Percentiles rank a stretch among this genome's conserved stretches.
Evolutionary conservation across 1,140 invertebrate genomes (phyloP).

Genomic region (Aphis gossypii): DNA sequence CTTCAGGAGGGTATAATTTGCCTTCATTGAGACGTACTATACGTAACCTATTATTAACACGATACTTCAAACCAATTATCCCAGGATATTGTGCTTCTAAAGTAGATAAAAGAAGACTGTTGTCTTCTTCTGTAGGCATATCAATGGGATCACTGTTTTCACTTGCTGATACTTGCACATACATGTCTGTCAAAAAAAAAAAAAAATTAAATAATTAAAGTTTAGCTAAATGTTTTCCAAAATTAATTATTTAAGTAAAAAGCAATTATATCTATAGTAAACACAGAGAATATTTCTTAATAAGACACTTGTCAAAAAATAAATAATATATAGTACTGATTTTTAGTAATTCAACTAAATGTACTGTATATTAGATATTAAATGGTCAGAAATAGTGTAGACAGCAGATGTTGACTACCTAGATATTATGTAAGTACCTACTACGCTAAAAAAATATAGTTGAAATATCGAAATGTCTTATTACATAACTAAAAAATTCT

Average conservation of each 20-base stretch:
- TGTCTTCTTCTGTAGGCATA: slow-evolving; percentile 87
- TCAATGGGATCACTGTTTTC: slow-evolving; percentile 91
- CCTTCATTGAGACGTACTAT: slow-evolving; percentile 87
- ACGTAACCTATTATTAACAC: slow-evolving; percentile 82
- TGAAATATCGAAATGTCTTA: too few species aligned
- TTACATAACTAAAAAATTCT: neutral
- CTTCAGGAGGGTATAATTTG: slow-evolving; percentile 83
- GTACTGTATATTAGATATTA: too few species aligned
- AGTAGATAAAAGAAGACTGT: slow-evolving; percentile 84
- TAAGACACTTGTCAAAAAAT: neutral
- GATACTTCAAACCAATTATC: slow-evolving; percentile 90
- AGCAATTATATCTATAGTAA: neutral
- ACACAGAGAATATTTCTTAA: too few species aligned
- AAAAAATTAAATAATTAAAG: neutral
- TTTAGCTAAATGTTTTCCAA: too few species aligned
- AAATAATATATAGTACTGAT: neutral
- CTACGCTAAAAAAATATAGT: too few species aligned
- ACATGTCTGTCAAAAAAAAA: slow-evolving; percentile 59
- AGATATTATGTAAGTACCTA: too few species aligned
- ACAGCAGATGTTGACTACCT: too few species aligned
- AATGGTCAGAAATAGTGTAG: too few species aligned
- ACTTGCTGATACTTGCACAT: slow-evolving; percentile 81
- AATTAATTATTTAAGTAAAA: neutral
- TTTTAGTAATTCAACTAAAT: neutral
- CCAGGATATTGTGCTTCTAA: slow-evolving; percentile 90